Base-by-base conservation (phyloP, 30 jellyfish, hydroid and myxozoan species). In the Aurelia coerulea region DNA sequence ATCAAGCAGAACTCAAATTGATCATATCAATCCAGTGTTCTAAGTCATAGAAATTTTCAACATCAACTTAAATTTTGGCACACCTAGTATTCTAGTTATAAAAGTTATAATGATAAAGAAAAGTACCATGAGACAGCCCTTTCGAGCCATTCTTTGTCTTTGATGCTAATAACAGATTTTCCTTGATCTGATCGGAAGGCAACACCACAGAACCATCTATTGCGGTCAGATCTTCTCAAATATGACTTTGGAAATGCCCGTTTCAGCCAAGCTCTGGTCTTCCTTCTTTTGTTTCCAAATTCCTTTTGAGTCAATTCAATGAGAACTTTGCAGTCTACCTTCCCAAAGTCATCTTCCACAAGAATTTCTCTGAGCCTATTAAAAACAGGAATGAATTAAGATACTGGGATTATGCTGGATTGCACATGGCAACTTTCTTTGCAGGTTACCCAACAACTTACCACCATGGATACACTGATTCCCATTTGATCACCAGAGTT, bases 121-220 rank as follows among this genome's bases (percentile, higher is more conserved):
- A 46, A 46, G 2, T 78, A 88, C 96, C 96, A 88, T 63, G 79
- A 16, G 29, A 88, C 91, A 15, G 96, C 96, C 41, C 73, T 69
- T 34, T 88, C 96, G 16, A 75, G 54, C 96, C 96, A 88, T 17
- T 88, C 96, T 73, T 62, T 88, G 62, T 84, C 93, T 58, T 84
- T 84, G 68, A 53, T 58, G 54, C 93, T 84, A 5, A 84, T 62
- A 0, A 77, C 87, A 12, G 85, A 65, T 56, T 74, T 84, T 58
- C 93, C 93, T 34, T 73, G 65, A 46, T 88, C 96, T 10, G 90
- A 51, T 62, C 79, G 56, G n/a, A 91, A 68, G 10, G 96, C 77
- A 31, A 91, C 84, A 18, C 98, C 98, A 91, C 98, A 91, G 41
- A 67, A 91, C 98, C 98, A 91, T 63, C 98, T 54, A 63, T 78